Conservation (phyloP, 2,113 vertebrate genomes). For the Microcebus tavaratra region DNA sequence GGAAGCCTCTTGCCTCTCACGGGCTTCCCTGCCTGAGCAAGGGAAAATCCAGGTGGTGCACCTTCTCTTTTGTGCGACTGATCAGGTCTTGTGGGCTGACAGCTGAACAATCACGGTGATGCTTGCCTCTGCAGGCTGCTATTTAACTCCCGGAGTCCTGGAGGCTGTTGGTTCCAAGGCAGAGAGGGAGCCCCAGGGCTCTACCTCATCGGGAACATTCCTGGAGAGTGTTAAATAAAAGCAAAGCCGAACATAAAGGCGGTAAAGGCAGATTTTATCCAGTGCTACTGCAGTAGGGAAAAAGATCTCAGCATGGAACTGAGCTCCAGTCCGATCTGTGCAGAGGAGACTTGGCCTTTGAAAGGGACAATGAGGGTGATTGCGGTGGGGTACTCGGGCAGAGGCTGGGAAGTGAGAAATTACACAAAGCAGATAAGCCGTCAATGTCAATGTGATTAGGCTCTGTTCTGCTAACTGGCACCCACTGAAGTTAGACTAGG, state of each 20-base stretch:
- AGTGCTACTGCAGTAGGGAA: neutral
- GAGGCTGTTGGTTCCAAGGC: neutral
- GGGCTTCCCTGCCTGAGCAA: neutral
- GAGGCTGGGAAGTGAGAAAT: neutral
- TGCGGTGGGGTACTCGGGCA: neutral
- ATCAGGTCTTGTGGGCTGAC: neutral
- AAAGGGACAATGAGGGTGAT: neutral
- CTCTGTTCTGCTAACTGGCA: neutral
- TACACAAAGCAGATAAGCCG: neutral
- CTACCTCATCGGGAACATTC: neutral
- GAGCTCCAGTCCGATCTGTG: neutral
- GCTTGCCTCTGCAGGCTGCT: neutral
- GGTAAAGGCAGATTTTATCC: neutral
- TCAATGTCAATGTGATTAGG: neutral
- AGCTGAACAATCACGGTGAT: neutral
- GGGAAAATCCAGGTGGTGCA: neutral
- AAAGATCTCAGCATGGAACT: neutral
- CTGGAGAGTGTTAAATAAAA: slow-evolving; percentile 21
- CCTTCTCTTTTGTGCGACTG: neutral
- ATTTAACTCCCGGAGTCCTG: accelerated
- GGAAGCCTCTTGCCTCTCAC: neutral
- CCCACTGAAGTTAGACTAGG: neutral
- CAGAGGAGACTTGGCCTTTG: neutral
- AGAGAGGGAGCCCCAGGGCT: neutral
- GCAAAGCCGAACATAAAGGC: neutral